Percentiles rank a stretch among this genome's conserved stretches.
phyloP scores from a whole-genome alignment of 2,113 vertebrate genomes.

The Eurypyga helias region DNA sequence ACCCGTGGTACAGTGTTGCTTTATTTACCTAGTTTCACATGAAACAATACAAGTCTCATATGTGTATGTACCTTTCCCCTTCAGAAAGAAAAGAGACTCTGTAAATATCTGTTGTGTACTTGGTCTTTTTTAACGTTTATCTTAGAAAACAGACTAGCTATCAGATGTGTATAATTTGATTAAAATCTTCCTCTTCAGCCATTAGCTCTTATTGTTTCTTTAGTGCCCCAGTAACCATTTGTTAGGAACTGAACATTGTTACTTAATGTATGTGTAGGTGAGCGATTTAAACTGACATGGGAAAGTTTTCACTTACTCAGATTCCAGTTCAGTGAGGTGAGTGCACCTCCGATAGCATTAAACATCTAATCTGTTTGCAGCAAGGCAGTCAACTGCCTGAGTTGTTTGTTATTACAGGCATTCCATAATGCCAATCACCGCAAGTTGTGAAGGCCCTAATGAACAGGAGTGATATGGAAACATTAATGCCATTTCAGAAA shows the following conservation, averaged over 20 bases:
- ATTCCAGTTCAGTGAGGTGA: conserved; percentile 13
- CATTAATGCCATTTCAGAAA: neutral
- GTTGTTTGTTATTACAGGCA: neutral
- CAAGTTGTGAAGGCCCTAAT: neutral
- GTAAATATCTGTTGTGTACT: neutral
- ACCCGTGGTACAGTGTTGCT: too few relatives aligned
- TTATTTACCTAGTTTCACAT: neutral
- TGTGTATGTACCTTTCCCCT: neutral
- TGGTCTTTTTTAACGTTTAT: neutral
- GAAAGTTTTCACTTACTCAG: neutral
- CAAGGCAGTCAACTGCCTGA: neutral
- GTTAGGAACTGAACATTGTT: neutral
- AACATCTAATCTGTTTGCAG: neutral
- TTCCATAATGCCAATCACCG: neutral
- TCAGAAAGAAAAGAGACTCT: neutral
- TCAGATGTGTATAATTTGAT: neutral
- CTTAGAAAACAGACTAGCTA: neutral
- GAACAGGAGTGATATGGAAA: neutral
- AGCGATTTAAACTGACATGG: neutral
- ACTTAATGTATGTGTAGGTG: neutral
- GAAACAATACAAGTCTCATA: neutral
- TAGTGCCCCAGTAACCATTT: neutral
- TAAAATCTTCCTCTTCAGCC: neutral
- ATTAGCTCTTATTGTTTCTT: neutral
- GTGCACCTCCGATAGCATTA: neutral